phyloP scores from a whole-genome alignment of 2,797 vertebrate species.

The Heteromormyrus szaboi region DNA sequence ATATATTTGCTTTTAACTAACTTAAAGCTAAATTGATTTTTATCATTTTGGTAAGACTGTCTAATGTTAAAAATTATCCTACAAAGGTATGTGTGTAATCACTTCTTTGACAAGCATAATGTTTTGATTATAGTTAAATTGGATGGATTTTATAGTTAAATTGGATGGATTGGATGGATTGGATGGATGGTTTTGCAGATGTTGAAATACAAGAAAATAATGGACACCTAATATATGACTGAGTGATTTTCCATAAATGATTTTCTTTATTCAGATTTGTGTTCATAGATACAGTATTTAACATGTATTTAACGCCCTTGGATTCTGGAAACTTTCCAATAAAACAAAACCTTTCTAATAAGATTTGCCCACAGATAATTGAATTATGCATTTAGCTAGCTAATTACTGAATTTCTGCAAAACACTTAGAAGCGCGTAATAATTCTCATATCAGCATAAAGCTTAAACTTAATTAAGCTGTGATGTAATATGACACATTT shows the following conservation, averaged over 20 bases:
- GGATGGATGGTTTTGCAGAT: not conserved
- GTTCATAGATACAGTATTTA: not conserved
- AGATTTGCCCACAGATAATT: not conserved
- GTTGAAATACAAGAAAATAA: not conserved
- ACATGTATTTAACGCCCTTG: not conserved
- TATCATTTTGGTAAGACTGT: not conserved
- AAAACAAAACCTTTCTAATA: not conserved
- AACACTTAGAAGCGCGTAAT: not conserved
- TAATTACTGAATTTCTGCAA: slow-evolving; percentile 1
- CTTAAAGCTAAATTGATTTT: not conserved
- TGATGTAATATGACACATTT: not conserved
- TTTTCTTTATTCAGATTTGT: slow-evolving; percentile 1
- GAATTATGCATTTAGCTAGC: not conserved
- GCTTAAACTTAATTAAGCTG: not conserved
- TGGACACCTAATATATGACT: not conserved
- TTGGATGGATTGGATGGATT: not conserved
- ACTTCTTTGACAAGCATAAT: not conserved
- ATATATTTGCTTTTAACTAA: not conserved
- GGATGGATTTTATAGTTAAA: not conserved
- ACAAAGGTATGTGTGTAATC: not conserved
- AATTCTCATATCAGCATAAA: not conserved
- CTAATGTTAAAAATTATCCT: not conserved
- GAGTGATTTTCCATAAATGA: not conserved
- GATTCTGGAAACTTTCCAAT: not conserved
- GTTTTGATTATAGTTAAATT: not conserved